Evolutionary conservation across 2,797 vertebrate genomes (phyloP), one percentile per base, ranked within the genome.

Genomic region (Eulemur mongoz): DNA sequence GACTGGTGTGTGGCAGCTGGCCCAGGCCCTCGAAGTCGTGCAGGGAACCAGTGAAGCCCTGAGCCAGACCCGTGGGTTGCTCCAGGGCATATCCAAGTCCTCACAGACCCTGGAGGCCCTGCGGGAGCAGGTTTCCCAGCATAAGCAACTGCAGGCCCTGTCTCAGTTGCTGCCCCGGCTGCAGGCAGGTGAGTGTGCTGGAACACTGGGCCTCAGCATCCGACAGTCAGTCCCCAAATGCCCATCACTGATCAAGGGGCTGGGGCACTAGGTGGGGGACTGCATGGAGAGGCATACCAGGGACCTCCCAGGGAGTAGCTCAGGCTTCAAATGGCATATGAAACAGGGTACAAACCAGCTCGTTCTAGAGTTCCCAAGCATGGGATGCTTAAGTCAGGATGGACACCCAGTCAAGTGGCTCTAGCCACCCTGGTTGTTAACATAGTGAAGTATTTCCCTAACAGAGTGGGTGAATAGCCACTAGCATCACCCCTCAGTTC

Each of bases 111-210:
- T 99, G 86, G 98, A 99, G 92, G 98, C 98, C 61, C 98, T 99
- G 94, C 98, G 97, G 72, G 98, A 99, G 9, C 97, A 98, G 93
- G 99, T 99, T 15, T 95, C 97, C 2, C 98, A 99, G 79, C 99
- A 99, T 12, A 84, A 98, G 5, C 99, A 99, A 98, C 99, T 99
- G 22, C 96, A 95, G 63, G 98, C 99, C 4, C 98, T 99, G 0
- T 99, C 99, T 9, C 99, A 99, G 79, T 99, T 99, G 97, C 98
- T 99, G 98, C 99, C 99, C 0, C 99, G 98, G 52, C 99, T 99
- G 89, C 99, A 99, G 97, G 99, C 99, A 0, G 99, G 99, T 99
- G 97, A 99, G 98, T 88, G 25, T 67, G 17, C 45, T 25, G 25
- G 67, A 50, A 13, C 5, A 52, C 89, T 86, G 40, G n/a, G 57